Evolutionary conservation across 2,888 invertebrate genomes (phyloP), one percentile per base, ranked within the genome.

Genomic region (Brachypterus glaber): DNA sequence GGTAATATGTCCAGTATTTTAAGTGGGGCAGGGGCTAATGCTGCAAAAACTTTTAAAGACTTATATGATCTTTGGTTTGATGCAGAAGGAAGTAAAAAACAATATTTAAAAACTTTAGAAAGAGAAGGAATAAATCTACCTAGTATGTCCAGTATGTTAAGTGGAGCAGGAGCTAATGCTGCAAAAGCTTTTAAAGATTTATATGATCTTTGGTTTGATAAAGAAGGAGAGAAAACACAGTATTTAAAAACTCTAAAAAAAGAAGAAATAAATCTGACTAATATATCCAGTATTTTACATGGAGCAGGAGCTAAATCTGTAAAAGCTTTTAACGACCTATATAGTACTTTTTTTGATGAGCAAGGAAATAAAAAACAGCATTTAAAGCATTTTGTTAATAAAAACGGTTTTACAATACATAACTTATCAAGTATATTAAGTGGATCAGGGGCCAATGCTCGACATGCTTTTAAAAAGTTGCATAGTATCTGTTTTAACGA

Each of bases 401-500:
- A 43, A 43, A 37, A 40, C 17, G 36, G 40, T 44, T 39, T 45
- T 37, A 44, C 45, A 36, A 42, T 47, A 46, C 14, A 16, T 41
- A 40, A 41, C 37, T 40, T 45, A 29, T 41, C 43, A 24, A 35
- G 46, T 40, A 46, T 44, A 35, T 46, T 45, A 45, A 39, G 40
- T 45, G 42, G 42, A 17, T 40, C 42, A 49, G 46, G 55, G 42
- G 41, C 43, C 31, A 49, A 50, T 35, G 50, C 50, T 43, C 30
- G 45, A 14, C 41, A 39, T 41, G 48, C 52, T 35, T 58, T 58
- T 45, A 49, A 55, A 52, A 49, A 50, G 40, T 52, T 57, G 40
- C 52, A 52, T 48, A 39, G 39, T 41, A 21, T n/a, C n/a, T 57
- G 53, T 49, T 54, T 59, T 49, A 49, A 53, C 35, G 47, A 41